Evolutionary conservation across 2,113 vertebrate species (phyloP).

Genomic region (Cyanocitta stelleri): DNA sequence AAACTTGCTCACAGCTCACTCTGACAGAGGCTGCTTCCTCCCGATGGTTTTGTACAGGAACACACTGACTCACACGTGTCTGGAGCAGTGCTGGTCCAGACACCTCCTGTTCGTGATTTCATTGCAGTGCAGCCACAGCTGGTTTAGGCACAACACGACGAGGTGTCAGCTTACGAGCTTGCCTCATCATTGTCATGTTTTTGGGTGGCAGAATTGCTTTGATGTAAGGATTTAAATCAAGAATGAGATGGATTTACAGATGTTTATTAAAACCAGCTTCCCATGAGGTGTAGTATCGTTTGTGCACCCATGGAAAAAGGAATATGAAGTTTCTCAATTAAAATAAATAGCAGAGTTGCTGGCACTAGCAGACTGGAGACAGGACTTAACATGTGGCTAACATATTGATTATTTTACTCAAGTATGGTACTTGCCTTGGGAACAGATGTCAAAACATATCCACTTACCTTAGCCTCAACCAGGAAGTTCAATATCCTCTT

Average conservation of each 20-base stretch:
- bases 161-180: background rate
- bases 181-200: background rate
- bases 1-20: background rate
- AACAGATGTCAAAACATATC: background rate
- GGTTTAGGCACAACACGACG: rapidly evolving
- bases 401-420: background rate
- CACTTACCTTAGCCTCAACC: background rate
- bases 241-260: background rate
- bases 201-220: background rate
- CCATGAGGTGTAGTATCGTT: background rate
- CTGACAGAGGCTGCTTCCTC: background rate
- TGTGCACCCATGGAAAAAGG: background rate
- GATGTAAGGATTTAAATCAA: background rate
- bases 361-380: background rate
- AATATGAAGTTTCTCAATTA: background rate
- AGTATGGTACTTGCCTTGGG: background rate
- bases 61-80: rapidly evolving
- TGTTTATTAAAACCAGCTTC: background rate
- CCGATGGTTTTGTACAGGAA: rapidly evolving
- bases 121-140: background rate
- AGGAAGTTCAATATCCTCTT: background rate
- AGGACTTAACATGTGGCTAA: background rate
- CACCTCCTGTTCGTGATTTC: background rate
- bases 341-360: background rate
- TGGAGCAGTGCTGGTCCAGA: background rate